Conservation (phyloP, 2,113 vertebrate species). For the Hyperoodon ampullatus region DNA sequence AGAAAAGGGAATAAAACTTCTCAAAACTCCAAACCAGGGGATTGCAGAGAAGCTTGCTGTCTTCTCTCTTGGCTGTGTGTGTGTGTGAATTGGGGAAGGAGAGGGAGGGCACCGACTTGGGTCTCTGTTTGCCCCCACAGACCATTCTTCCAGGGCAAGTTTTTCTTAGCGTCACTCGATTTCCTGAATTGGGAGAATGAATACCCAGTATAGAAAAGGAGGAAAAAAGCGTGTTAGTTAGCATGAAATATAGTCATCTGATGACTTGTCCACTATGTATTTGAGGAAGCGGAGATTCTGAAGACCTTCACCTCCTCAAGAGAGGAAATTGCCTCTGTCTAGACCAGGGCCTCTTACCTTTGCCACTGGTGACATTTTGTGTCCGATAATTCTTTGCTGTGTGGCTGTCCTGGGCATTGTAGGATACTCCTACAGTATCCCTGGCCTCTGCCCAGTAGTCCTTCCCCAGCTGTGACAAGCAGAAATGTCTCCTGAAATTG, state of each 20-base stretch:
- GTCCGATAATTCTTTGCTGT: neutral
- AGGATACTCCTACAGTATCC: neutral
- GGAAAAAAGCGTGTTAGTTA: neutral
- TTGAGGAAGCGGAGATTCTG: neutral
- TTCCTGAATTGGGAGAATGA: neutral
- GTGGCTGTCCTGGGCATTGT: neutral
- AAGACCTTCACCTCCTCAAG: neutral
- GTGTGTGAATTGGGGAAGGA: neutral
- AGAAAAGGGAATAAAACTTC: neutral
- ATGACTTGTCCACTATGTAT: neutral
- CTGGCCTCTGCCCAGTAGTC: neutral
- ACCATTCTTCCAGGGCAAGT: accelerated
- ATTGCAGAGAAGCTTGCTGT: neutral
- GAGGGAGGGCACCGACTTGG: too few species aligned
- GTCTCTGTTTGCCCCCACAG: accelerated
- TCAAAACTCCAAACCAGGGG: neutral
- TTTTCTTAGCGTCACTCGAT: neutral
- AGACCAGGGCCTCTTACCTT: neutral
- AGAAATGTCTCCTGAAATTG: neutral
- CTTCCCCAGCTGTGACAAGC: neutral
- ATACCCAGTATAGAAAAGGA: neutral
- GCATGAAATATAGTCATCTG: neutral
- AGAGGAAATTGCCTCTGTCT: neutral
- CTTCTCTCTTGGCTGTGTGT: neutral
- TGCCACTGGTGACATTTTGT: neutral